Conservation (phyloP, 1,140 invertebrate genomes). For the Drosophila burlai region DNA sequence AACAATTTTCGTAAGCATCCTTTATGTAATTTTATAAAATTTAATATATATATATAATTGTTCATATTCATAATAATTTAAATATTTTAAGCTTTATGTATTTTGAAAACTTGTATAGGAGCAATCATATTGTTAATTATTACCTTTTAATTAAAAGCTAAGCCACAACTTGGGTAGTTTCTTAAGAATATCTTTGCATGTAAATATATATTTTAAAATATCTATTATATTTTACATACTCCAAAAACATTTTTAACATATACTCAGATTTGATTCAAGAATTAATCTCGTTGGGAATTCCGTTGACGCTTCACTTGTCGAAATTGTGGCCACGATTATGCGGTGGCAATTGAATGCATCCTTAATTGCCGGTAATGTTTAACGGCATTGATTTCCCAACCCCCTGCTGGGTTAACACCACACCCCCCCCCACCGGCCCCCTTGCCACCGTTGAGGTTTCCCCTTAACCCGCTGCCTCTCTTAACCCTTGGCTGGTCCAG, state of each 20-base stretch:
- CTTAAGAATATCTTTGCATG: background rate
- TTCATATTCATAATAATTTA: too few relatives aligned
- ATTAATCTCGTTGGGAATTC: background rate
- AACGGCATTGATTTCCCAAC: slow-evolving; percentile 22
- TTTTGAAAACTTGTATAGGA: too few relatives aligned
- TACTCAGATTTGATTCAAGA: background rate
- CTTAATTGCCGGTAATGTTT: slow-evolving; percentile 56
- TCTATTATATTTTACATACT: too few relatives aligned
- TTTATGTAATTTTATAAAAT: too few relatives aligned
- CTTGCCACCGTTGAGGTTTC: background rate
- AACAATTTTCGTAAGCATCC: too few relatives aligned
- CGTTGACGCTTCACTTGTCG: background rate
- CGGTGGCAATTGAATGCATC: slow-evolving; percentile 47
- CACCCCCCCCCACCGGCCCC: background rate
- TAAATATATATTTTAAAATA: background rate
- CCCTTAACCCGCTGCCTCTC: too few relatives aligned
- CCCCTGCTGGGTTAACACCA: background rate
- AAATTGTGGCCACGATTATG: slow-evolving; percentile 41
- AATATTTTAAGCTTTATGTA: too few relatives aligned
- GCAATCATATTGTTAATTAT: too few relatives aligned
- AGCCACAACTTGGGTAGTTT: too few relatives aligned
- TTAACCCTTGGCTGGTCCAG: slow-evolving; percentile 30
- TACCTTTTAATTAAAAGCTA: too few relatives aligned
- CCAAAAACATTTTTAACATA: background rate
- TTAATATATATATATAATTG: too few relatives aligned